Evolutionary conservation across 1,140 invertebrate genomes (phyloP), one percentile per base, ranked within the genome.

Genomic region (Mactra quadrangularis): DNA sequence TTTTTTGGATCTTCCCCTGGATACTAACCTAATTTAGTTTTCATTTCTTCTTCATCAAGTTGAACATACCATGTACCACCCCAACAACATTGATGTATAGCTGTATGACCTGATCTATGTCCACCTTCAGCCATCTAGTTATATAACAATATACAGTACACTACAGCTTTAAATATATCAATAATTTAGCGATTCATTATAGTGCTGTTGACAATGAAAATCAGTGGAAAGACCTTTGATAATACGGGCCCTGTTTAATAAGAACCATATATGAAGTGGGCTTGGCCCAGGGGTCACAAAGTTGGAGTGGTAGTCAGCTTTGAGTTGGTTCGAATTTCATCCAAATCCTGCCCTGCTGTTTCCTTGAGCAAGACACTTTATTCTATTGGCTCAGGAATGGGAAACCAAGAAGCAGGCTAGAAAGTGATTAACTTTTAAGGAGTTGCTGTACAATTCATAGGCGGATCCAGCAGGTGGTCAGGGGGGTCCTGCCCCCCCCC

Each of bases 41-140:
- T 83, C 84, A 90, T 90, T 52, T 91, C 90, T 15, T 89, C 78
- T 60, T 91, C 89, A 7, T 86, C 87, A 41, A 91, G 55, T 85
- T 87, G 86, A 19, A 88, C 68, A 71, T 91, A 92, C 90, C 90
- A 91, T 7, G 90, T 91, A 53, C 84, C 77, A 7, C 87, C 86
- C 74, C 82, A 87, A 74, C 91, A 92, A 76, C 90, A 89, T 47
- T 85, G 78, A 68, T 92, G 91, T 41, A 50, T 79, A 19, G 86
- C 89, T 29, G 91, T 83, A 27, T 84, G 86, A 38, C 90, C 91
- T 22, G 82, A 57, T 62, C 70, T 77, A 70, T 92, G 91, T 25
- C 90, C 89, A 29, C 72, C 50, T 22, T 81, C 57, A 7, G 86
- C 84, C 9, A 91, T 77, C 89, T 90, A 33, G 1, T 15, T 53